A percentile compares a stretch with the other conserved stretches of the same genome.
These are phyloP conservation scores for Hydrolagus colliei DNA, from an alignment of 2,797 vertebrate species.

Conservation along the genomic window DNA sequence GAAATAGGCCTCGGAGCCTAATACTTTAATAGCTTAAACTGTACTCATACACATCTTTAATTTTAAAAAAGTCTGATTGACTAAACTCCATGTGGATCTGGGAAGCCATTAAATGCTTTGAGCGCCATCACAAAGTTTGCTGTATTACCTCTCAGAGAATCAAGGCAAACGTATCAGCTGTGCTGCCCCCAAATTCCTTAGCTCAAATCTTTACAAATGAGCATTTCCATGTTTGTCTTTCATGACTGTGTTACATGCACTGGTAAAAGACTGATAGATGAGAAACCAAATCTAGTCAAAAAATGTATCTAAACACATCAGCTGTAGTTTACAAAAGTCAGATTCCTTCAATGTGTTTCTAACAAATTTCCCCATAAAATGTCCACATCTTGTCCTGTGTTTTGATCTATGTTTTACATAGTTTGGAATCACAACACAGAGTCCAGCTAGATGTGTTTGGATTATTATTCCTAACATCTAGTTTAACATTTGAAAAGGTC, in stretches of 20 bases:
- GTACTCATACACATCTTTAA: too few species aligned
- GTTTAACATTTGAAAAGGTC: constrained; percentile 14
- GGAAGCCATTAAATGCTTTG: too few species aligned
- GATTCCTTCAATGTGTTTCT: constrained; percentile 56
- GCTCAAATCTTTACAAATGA: background rate
- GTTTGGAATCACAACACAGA: background rate
- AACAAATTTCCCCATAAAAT: constrained; percentile 36
- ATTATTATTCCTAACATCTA: constrained; percentile 15
- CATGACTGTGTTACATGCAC: constrained; percentile 66
- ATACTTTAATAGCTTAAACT: too few species aligned
- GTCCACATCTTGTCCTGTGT: background rate
- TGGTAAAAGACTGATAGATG: constrained; percentile 51
- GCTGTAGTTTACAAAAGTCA: constrained; percentile 54
- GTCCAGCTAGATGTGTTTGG: constrained; percentile 9
- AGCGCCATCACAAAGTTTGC: too few species aligned
- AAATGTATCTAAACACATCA: constrained; percentile 51
- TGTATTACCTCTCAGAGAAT: too few species aligned
- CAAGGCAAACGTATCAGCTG: too few species aligned
- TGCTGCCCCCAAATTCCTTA: too few species aligned
- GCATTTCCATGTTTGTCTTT: constrained; percentile 67
- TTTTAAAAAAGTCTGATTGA: too few species aligned
- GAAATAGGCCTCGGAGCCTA: too few species aligned
- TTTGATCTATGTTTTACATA: background rate
- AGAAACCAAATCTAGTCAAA: constrained; percentile 54
- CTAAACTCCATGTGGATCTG: too few species aligned